A percentile compares a stretch with the other conserved stretches of the same genome.
Conservation (phyloP, 2,113 vertebrate species). For the Turdus rufiventris region DNA sequence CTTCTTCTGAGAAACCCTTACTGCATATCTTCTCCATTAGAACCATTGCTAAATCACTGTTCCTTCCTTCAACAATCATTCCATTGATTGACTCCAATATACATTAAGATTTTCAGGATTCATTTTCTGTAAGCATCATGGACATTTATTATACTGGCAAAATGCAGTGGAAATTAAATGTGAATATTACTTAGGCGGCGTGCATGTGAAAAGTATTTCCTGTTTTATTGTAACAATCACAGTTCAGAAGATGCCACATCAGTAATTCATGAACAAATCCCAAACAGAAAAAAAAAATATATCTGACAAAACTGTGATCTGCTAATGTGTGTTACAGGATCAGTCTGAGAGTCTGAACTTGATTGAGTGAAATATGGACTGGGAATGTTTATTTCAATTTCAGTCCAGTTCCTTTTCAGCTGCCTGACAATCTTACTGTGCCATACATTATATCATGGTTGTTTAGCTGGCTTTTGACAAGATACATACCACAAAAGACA, state of each 20-base stretch:
- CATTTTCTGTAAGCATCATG: neutral
- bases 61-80: neutral
- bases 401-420: neutral
- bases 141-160: neutral
- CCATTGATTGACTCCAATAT: neutral
- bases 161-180: neutral
- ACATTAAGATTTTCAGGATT: neutral
- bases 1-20: neutral
- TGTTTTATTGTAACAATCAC: neutral
- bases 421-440: neutral
- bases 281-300: neutral
- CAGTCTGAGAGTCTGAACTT: neutral
- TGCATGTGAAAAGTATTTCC: neutral
- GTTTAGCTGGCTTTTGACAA: neutral
- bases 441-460: rapidly evolving
- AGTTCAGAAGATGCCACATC: neutral
- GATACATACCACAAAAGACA: neutral
- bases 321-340: neutral
- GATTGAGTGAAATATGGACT: neutral
- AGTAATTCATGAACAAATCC: neutral
- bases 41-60: neutral
- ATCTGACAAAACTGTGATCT: neutral
- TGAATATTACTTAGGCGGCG: neutral
- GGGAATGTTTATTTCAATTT: neutral
- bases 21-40: neutral